phyloP scores from a whole-genome alignment of 2,888 invertebrate species.

The Rotaria sp. region DNA sequence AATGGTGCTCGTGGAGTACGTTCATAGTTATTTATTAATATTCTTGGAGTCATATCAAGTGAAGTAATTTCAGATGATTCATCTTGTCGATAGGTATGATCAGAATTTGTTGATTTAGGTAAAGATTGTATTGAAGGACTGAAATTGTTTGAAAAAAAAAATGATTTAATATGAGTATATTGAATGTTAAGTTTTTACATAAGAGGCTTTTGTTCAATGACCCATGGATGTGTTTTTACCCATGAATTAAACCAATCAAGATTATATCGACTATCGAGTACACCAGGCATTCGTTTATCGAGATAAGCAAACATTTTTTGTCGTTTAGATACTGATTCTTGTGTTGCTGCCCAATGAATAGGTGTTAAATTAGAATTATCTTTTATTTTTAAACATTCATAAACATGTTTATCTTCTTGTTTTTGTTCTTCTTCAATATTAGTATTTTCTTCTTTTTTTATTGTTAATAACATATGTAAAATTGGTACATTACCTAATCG shows the following conservation, averaged over 20 bases:
- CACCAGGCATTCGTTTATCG: conserved; percentile 1
- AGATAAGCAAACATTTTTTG: conserved; percentile 9
- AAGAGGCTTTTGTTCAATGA: background rate
- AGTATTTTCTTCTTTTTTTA: background rate
- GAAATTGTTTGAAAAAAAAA: background rate
- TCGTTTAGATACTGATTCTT: background rate
- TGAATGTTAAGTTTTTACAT: too few relatives aligned
- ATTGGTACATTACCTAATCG: background rate
- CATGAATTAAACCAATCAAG: background rate
- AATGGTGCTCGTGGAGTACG: background rate
- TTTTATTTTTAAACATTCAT: background rate
- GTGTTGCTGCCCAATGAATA: conserved; percentile 7
- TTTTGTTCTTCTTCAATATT: background rate
- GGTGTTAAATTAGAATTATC: background rate
- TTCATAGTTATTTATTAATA: background rate
- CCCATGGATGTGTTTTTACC: background rate
- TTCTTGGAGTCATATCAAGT: background rate
- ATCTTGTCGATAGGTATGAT: background rate
- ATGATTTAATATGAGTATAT: too few relatives aligned
- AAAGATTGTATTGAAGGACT: background rate
- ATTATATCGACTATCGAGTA: conserved; percentile 6
- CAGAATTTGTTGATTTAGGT: background rate
- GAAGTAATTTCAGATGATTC: background rate
- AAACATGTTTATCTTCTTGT: conserved; percentile 1
- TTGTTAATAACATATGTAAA: background rate